These are phyloP conservation scores for Vulpes lagopus DNA, from an alignment of 2,113 vertebrate genomes.

Conservation along the genomic window DNA sequence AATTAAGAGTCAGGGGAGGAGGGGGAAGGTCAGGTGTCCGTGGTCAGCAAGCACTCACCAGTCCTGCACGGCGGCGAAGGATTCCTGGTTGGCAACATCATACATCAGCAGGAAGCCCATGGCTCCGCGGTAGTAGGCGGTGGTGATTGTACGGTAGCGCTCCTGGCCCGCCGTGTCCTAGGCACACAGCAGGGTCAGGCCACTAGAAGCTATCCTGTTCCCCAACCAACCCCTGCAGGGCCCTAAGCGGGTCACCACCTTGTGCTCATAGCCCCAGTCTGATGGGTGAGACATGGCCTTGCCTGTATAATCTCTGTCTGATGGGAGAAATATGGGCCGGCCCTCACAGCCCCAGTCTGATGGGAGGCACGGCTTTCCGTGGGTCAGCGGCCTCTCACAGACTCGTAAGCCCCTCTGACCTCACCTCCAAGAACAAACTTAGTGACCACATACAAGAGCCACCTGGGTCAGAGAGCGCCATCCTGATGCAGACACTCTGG, in stretches of 20 bases:
- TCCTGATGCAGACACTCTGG: not conserved
- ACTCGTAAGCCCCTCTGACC: not conserved
- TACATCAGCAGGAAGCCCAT: conserved; percentile 99
- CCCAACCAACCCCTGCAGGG: not conserved
- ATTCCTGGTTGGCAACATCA: conserved; percentile 96
- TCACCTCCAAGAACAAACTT: not conserved
- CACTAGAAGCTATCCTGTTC: not conserved
- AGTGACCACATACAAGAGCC: not conserved
- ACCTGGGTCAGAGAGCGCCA: not conserved
- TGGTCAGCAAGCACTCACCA: conserved; percentile 90
- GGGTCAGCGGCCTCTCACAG: not conserved
- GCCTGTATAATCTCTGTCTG: not conserved
- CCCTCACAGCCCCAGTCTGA: not conserved
- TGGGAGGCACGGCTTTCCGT: not conserved
- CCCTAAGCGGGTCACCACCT: not conserved
- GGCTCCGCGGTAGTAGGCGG: conserved; percentile 97
- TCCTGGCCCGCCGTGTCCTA: conserved; percentile 99
- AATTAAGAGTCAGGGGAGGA: not conserved
- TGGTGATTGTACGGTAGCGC: conserved; percentile 98
- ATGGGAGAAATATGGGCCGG: not conserved
- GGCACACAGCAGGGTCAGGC: not conserved
- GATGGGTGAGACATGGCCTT: not conserved
- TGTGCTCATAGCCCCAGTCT: not conserved
- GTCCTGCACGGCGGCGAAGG: conserved; percentile 97
- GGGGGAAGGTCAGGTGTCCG: not conserved